Percentiles rank a stretch among this genome's conserved stretches.
These are phyloP conservation scores for Esperia sulphurella DNA, from an alignment of 2,888 invertebrate species.

Conservation along the genomic window DNA sequence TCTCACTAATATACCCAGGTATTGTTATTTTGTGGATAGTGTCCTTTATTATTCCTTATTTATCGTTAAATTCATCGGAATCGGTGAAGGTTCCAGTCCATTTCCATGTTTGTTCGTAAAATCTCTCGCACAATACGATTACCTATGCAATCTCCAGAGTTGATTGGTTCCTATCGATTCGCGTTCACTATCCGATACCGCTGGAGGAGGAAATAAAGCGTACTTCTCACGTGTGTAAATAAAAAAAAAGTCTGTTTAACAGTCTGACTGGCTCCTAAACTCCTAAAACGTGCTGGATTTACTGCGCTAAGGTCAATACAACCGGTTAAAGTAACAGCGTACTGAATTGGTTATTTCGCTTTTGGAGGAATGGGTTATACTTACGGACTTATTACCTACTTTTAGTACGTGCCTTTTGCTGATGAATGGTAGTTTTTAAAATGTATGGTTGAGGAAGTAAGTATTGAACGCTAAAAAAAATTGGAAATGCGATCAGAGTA, in stretches of 20 bases:
- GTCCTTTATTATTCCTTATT: too few relatives aligned
- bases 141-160: background rate
- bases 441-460: background rate
- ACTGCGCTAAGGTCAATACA: conserved; percentile 1
- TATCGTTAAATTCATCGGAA: too few relatives aligned
- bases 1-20: too few relatives aligned
- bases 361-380: background rate
- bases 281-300: conserved; percentile 3
- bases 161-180: background rate
- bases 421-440: background rate
- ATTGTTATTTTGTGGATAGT: too few relatives aligned
- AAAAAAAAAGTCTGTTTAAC: conserved; percentile 3
- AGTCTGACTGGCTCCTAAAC: conserved; percentile 1
- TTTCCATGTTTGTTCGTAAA: too few relatives aligned
- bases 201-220: background rate
- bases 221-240: conserved; percentile 1
- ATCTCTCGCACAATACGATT: too few relatives aligned
- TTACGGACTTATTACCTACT: too few relatives aligned
- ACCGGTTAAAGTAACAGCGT: conserved; percentile 1
- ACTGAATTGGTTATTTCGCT: conserved; percentile 7
- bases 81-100: too few relatives aligned
- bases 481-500: too few relatives aligned
- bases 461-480: too few relatives aligned
- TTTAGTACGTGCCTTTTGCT: background rate
- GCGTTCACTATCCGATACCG: background rate